These are phyloP conservation scores for Tadarida brasiliensis DNA, from an alignment of 2,797 vertebrate species.

Conservation along the genomic window DNA sequence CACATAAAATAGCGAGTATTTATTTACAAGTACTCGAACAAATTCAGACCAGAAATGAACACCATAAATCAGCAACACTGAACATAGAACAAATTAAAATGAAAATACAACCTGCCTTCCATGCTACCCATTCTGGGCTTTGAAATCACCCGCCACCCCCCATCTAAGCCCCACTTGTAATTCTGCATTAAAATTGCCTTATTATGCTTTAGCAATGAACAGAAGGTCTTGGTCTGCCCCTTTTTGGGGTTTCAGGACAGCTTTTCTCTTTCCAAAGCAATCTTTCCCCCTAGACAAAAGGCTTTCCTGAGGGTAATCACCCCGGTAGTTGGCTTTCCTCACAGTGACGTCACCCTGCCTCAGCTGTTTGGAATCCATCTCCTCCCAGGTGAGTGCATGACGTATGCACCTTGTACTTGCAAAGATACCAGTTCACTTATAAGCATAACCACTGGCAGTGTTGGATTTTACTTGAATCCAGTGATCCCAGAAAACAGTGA, in stretches of 20 bases:
- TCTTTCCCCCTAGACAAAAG: not conserved
- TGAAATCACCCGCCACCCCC: not conserved
- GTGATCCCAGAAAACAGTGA: not conserved
- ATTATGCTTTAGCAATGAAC: not conserved
- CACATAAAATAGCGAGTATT: not conserved
- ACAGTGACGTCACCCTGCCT: not conserved
- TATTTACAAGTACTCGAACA: not conserved
- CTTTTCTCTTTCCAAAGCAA: not conserved
- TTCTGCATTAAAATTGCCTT: not conserved
- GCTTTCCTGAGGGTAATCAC: not conserved
- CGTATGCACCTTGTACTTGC: not conserved
- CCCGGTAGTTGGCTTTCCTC: not conserved
- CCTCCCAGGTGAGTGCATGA: not conserved
- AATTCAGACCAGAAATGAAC: not conserved
- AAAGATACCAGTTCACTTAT: not conserved
- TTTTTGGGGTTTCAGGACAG: not conserved
- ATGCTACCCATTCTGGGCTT: not conserved
- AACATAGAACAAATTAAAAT: not conserved
- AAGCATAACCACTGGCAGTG: not conserved
- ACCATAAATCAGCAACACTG: not conserved
- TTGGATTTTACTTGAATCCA: not conserved
- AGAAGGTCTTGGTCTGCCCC: not conserved
- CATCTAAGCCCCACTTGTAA: not conserved
- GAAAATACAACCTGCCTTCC: not conserved
- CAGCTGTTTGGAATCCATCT: not conserved